These are phyloP conservation scores for Octonoba sinensis DNA, from an alignment of 2,888 invertebrate species.

Conservation along the genomic window DNA sequence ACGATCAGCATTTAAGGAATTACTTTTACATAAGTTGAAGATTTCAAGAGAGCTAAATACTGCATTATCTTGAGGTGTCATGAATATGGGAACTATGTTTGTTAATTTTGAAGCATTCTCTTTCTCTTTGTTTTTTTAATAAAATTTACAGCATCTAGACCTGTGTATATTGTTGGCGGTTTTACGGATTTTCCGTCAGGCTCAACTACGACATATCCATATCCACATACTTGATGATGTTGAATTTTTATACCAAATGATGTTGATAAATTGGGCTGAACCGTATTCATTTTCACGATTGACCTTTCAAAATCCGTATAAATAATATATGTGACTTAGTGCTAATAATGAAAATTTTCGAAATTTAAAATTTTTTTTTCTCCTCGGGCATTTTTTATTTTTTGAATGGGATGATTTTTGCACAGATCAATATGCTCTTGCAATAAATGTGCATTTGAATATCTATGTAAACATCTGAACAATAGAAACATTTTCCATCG, in stretches of 20 bases:
- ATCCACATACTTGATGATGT: not conserved
- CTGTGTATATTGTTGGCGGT: not conserved
- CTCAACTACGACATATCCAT: not conserved
- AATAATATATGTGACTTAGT: not conserved
- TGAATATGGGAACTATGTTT: not conserved
- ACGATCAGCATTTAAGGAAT: not conserved
- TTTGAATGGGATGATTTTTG: not conserved
- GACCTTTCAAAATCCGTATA: not conserved
- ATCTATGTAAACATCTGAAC: not conserved
- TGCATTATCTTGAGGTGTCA: not conserved
- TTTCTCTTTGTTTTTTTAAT: not conserved
- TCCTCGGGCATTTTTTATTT: not conserved
- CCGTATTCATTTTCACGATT: not conserved
- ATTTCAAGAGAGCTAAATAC: not conserved
- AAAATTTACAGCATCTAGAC: not conserved
- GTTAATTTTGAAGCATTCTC: not conserved
- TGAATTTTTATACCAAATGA: too few species aligned
- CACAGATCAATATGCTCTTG: not conserved
- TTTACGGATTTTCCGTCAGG: not conserved
- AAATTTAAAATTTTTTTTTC: not conserved
- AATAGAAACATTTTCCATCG: not conserved
- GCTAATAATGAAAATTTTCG: not conserved
- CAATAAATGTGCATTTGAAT: not conserved
- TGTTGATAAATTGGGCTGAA: too few species aligned
- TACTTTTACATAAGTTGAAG: slow-evolving; percentile 3